Conservation (phyloP, 2,888 invertebrate species). For the Labia minor region DNA sequence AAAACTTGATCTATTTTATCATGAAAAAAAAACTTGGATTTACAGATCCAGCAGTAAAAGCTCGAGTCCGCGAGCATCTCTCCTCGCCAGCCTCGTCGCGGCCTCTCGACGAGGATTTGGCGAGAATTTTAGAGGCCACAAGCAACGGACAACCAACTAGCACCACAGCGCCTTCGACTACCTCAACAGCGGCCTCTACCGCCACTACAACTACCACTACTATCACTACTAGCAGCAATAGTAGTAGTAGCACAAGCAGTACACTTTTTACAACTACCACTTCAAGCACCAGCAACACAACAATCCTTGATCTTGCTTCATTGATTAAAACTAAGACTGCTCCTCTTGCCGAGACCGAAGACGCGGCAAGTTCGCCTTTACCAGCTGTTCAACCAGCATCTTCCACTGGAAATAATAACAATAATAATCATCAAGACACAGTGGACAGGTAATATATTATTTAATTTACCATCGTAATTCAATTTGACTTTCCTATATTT, state of each 20-base stretch:
- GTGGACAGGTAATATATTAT: not conserved
- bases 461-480: not conserved
- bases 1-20: too few relatives aligned
- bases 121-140: not conserved
- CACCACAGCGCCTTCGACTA: not conserved
- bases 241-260: not conserved
- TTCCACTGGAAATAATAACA: not conserved
- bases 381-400: not conserved
- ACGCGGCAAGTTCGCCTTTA: not conserved
- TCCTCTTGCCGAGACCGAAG: not conserved
- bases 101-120: constrained; percentile 2
- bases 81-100: constrained; percentile 4
- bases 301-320: not conserved
- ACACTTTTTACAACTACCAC: not conserved
- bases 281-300: not conserved
- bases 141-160: not conserved
- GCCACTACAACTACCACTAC: not conserved
- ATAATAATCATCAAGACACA: not conserved
- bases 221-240: not conserved
- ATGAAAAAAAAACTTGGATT: too few relatives aligned
- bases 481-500: not conserved
- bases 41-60: not conserved
- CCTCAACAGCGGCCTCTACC: not conserved
- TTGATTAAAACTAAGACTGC: not conserved
- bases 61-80: not conserved